Base-by-base conservation (phyloP, 1,140 invertebrate genomes). In the Leguminivora glycinivorella region DNA sequence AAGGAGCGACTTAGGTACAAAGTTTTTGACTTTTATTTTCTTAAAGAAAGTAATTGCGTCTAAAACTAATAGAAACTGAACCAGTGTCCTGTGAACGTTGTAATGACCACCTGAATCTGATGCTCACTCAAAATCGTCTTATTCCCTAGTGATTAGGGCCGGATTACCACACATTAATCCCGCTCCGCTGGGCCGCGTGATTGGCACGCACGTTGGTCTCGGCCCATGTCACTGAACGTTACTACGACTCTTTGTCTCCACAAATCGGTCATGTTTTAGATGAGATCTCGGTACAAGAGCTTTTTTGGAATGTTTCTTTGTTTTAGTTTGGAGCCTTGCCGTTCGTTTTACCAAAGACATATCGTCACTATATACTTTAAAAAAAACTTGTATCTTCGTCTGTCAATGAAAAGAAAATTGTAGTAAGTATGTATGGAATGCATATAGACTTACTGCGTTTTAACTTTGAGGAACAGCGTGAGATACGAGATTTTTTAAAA, bases 131-230 rank as follows among this genome's bases (percentile, higher is more conserved):
- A 52, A 22, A 52, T 52, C 31, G 58, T 7, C 26, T 63, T 63
- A 34, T 63, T 63, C 58, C 25, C 58, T 1, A 4, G 26, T 31
- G 58, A 63, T 34, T 63, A 29, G 17, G 58, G 58, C n/a, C n/a
- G 19, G 2, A 52, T 22, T 19, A 22, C 47, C 47, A 52, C 58
- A 31, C 58, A 29, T 63, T 63, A 63, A 12, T 14, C 58, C 9
- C 58, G 58, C 58, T 31, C 58, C 58, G 26, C 25, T 63, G 58
- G 58, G 17, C 58, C 58, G 25, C 17, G 14, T 63, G 26, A 63
- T 63, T 63, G 58, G 26, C 25, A 63, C 58, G 26, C 25, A 63
- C 58, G 22, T 63, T 63, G 29, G 58, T 17, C 25, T 10, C 25
- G 26, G 26, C 58, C 58, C 58, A 26, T 22, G 58, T 31, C 58